Conservation (phyloP, 2,797 vertebrate genomes). For the Trematomus bernacchii region DNA sequence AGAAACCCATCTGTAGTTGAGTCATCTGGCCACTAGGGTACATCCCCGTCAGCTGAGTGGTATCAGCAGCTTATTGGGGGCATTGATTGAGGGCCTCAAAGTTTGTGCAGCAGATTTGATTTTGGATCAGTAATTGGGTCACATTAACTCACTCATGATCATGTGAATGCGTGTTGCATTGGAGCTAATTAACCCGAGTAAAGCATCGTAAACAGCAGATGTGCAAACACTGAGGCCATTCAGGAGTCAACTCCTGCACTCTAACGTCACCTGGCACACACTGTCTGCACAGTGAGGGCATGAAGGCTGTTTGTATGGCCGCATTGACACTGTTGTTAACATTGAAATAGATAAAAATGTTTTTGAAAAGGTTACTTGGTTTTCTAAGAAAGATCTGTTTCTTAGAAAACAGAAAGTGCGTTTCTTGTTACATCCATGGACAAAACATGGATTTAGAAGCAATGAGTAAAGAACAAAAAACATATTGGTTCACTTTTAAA, state of each 20-base stretch:
- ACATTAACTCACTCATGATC: slow-evolving; percentile 59
- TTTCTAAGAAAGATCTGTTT: too few species aligned
- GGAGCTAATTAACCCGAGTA: slow-evolving; percentile 55
- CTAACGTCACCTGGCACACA: slow-evolving; percentile 55
- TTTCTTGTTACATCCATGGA: too few species aligned
- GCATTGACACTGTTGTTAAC: background rate
- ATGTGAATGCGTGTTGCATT: slow-evolving; percentile 66
- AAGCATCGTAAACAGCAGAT: slow-evolving; percentile 61
- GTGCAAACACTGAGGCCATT: slow-evolving; percentile 72
- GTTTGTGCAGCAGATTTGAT: slow-evolving; percentile 73
- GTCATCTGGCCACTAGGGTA: slow-evolving; percentile 59
- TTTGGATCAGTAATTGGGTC: slow-evolving; percentile 66
- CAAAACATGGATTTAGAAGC: too few species aligned
- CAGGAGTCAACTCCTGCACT: slow-evolving; percentile 48
- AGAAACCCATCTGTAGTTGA: slow-evolving; percentile 49
- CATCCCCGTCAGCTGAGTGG: slow-evolving; percentile 4
- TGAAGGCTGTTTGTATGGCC: slow-evolving; percentile 24
- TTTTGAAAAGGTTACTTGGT: background rate
- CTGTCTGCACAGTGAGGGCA: slow-evolving; percentile 25
- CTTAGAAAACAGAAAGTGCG: too few species aligned
- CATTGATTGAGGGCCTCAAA: slow-evolving; percentile 61
- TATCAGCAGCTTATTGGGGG: slow-evolving; percentile 42
- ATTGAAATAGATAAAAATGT: background rate
- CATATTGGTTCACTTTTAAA: too few species aligned
- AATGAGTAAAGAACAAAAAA: too few species aligned